Evolutionary conservation across 2,113 vertebrate species (phyloP), one percentile per base, ranked within the genome.

Genomic region (Loxodonta africana): DNA sequence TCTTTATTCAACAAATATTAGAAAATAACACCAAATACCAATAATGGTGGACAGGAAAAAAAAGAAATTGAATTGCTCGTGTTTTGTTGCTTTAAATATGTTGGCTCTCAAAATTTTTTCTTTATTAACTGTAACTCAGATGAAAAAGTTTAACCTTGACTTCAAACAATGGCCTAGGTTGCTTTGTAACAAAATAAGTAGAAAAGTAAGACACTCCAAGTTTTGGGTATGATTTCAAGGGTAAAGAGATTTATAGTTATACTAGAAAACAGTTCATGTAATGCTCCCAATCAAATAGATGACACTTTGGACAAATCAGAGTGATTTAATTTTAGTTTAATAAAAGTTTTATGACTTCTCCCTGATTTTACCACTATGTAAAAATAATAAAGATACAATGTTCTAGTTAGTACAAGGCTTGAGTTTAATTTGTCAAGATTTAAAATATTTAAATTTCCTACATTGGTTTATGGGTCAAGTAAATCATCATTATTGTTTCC

Each of bases 391-490:
- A 82, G 21, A 37, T 33, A 33, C 20, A 17, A 33, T 77, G 48
- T 17, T 85, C 25, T 67, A 30, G 21, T 77, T 77, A 65, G 44
- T 37, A 77, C 62, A 84, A 84, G 44, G 41, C 8, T 62, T 62
- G 33, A 33, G 30, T 69, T 33, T 9, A 30, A 41, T 93, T 65
- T 53, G 51, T 92, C 30, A 67, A 53, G 26, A 14, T 65, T 85
- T 84, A 85, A 62, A 92, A 41, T 77, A 77, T 85, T 93, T 77
- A 65, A 44, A 85, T 93, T 65, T 77, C 20, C 10, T 91, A 23
- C 8, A 33, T 82, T 62, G 71, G 77, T 80, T 57, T 71, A 46
- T 44, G 69, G n/a, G 17, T 57, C 25, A 91, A 82, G 67, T 90
- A 91, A 91, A 82, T 71, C 53, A 51, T 41, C 5, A n/a, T 74